phyloP scores from a whole-genome alignment of 2,888 invertebrate genomes.

The Timandra comae region DNA sequence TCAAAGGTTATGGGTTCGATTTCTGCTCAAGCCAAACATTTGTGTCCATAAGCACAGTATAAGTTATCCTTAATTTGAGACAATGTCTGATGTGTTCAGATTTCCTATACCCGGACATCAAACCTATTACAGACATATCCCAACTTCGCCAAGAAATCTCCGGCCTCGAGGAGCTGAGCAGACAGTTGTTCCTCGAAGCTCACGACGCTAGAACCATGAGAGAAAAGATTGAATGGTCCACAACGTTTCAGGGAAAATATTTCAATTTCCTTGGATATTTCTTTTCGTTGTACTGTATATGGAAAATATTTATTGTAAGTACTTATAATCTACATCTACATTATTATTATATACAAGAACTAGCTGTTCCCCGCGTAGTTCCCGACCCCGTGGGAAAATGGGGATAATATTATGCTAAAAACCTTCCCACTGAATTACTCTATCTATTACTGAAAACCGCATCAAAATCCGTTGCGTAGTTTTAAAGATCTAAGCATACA shows the following conservation, averaged over 20 bases:
- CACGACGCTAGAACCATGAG: conserved; percentile 94
- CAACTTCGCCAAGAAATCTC: conserved; percentile 90
- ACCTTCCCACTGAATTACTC: too few relatives aligned
- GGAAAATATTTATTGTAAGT: conserved; percentile 99
- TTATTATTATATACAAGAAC: not conserved
- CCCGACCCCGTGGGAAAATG: too few relatives aligned
- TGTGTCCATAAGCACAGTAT: too few relatives aligned
- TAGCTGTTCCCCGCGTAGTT: too few relatives aligned
- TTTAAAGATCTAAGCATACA: too few relatives aligned
- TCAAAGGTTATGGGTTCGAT: too few relatives aligned
- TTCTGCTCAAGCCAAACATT: too few relatives aligned
- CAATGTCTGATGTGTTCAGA: too few relatives aligned
- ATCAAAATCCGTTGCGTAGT: not conserved
- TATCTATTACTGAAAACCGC: not conserved
- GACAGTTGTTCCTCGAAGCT: conserved; percentile 97
- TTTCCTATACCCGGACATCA: too few relatives aligned
- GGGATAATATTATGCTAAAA: too few relatives aligned
- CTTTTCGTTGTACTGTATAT: conserved; percentile 97
- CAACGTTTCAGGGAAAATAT: conserved; percentile 97
- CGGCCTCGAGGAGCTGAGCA: conserved; percentile 92
- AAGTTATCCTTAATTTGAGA: too few relatives aligned
- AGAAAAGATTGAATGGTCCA: conserved; percentile 95
- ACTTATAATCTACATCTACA: conserved; percentile 3
- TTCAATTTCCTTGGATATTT: conserved; percentile 99
- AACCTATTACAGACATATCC: conserved; percentile 80